These are phyloP conservation scores for Crypturellus undulatus DNA, from an alignment of 2,113 vertebrate genomes.

Conservation along the genomic window DNA sequence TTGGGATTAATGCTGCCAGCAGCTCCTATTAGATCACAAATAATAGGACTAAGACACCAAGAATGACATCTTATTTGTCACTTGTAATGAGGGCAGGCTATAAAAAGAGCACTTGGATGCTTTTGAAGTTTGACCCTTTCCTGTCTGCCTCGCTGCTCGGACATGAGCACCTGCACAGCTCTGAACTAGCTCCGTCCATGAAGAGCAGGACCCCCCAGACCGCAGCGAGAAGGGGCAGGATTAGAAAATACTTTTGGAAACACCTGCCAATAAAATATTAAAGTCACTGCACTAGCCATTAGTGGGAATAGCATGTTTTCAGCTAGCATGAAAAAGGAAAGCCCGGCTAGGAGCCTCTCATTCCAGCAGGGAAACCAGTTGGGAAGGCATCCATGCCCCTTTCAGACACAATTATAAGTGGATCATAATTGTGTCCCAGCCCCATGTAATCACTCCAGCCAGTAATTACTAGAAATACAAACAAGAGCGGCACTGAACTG, in stretches of 20 bases:
- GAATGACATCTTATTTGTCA: background rate
- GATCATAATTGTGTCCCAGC: background rate
- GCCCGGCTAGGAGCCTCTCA: background rate
- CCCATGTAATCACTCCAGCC: background rate
- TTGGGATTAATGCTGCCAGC: background rate
- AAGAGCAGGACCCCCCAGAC: background rate
- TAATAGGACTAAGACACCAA: background rate
- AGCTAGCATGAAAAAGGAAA: background rate
- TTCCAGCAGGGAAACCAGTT: background rate
- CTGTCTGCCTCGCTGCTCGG: background rate
- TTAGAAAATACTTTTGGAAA: background rate
- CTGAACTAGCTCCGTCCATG: background rate
- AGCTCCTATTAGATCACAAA: background rate
- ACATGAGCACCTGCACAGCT: too few species aligned
- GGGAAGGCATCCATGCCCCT: background rate
- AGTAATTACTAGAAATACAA: constrained; percentile 35
- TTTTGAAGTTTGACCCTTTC: background rate
- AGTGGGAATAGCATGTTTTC: background rate
- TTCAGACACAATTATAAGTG: background rate
- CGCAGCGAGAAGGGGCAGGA: background rate
- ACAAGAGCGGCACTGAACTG: constrained; percentile 17
- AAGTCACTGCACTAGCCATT: background rate
- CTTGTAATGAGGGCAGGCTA: background rate
- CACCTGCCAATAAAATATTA: background rate
- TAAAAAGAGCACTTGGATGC: background rate